Evolutionary conservation across 2,888 invertebrate genomes (phyloP).

Genomic region (Dynastes tityus): DNA sequence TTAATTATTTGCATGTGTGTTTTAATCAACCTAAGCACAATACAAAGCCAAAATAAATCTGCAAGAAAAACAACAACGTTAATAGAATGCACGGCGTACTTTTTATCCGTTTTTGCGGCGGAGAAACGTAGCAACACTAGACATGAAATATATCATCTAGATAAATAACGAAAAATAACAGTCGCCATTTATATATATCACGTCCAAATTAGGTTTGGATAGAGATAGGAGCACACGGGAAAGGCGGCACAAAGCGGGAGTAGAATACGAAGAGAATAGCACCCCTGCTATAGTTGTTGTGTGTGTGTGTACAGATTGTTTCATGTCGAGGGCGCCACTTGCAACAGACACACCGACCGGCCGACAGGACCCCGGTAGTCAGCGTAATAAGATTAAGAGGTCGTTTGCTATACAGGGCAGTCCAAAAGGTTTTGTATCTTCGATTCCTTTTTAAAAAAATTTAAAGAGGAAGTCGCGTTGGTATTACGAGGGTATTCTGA

Average conservation of each 20-base stretch:
- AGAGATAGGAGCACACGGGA: slow-evolving; percentile 10
- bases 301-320: slow-evolving; percentile 2
- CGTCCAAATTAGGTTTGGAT: slow-evolving; percentile 8
- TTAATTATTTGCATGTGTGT: too few species aligned
- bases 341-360: neutral
- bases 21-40: too few species aligned
- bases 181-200: slow-evolving; percentile 21
- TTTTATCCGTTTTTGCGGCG: neutral
- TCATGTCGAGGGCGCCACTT: slow-evolving; percentile 7
- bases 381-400: slow-evolving; percentile 2
- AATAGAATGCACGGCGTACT: neutral
- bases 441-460: too few species aligned
- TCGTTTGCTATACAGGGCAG: too few species aligned
- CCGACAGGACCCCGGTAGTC: neutral
- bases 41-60: too few species aligned
- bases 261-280: neutral
- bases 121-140: neutral
- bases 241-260: neutral
- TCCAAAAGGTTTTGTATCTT: too few species aligned
- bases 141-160: slow-evolving; percentile 17
- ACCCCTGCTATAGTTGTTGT: neutral
- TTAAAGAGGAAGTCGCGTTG: too few species aligned
- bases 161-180: slow-evolving; percentile 13
- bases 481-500: too few species aligned
- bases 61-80: too few species aligned